phyloP scores from a whole-genome alignment of 2,113 vertebrate genomes.

The Tyto alba region DNA sequence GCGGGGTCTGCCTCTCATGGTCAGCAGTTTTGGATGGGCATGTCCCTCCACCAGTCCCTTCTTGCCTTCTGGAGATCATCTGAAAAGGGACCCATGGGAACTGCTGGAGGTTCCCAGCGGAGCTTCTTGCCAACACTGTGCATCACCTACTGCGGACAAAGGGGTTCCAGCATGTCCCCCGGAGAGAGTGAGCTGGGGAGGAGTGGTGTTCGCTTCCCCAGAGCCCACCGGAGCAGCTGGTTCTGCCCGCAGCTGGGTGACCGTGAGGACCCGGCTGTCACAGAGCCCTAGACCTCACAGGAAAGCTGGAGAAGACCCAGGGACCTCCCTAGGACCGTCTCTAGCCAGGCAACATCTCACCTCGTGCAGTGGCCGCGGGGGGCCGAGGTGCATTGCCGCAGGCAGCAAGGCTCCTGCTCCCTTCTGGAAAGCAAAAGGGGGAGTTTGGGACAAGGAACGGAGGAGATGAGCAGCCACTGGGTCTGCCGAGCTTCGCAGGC shows the following conservation, averaged over 20 bases:
- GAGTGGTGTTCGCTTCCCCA: accelerated
- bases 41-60: neutral
- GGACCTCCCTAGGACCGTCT: accelerated
- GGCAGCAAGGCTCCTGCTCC: neutral
- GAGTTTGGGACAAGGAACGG: neutral
- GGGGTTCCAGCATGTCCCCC: too few relatives aligned
- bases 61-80: neutral
- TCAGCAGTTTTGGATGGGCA: accelerated
- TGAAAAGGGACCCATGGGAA: neutral
- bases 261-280: neutral
- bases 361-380: neutral
- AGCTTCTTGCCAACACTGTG: neutral
- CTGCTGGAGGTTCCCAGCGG: neutral
- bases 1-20: too few relatives aligned
- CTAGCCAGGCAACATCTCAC: neutral
- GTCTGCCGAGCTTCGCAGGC: neutral
- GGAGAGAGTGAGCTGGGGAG: too few relatives aligned
- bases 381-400: accelerated
- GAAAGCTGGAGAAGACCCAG: neutral
- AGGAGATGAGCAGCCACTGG: neutral
- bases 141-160: neutral
- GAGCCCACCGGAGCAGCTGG: neutral
- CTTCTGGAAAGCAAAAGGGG: too few relatives aligned
- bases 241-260: neutral
- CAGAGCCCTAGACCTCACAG: too few relatives aligned